These are phyloP conservation scores for Oriolus oriolus DNA, from an alignment of 2,113 vertebrate genomes.

Conservation along the genomic window DNA sequence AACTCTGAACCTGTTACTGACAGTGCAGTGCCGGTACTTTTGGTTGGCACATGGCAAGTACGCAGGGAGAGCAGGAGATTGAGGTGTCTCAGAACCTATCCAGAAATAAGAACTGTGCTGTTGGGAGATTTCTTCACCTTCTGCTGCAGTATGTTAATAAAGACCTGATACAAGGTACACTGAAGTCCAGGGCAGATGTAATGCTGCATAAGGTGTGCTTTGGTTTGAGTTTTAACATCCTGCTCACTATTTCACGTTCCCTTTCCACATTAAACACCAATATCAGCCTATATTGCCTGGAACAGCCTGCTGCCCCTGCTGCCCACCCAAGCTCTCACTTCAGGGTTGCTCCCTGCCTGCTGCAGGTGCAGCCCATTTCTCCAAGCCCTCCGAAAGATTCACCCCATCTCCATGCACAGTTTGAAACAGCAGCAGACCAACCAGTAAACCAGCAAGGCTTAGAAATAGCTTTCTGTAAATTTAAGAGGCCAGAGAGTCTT, in stretches of 20 bases:
- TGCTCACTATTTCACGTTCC: rapidly evolving
- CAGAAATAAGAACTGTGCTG: background rate
- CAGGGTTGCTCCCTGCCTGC: background rate
- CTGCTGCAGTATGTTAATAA: background rate
- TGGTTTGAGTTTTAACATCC: background rate
- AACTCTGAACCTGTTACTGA: background rate
- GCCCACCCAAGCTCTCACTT: rapidly evolving
- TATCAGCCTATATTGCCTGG: background rate
- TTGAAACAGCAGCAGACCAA: background rate
- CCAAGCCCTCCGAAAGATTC: background rate
- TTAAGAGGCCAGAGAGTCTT: background rate
- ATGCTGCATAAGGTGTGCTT: background rate
- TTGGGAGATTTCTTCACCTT: background rate
- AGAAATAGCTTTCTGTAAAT: background rate
- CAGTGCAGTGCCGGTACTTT: background rate
- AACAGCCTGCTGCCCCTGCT: background rate
- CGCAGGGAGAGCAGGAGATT: background rate
- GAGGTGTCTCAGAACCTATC: background rate
- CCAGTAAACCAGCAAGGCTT: background rate
- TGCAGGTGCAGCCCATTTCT: background rate
- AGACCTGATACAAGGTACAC: background rate
- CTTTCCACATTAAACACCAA: background rate
- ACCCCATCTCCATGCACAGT: background rate
- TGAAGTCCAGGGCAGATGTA: background rate
- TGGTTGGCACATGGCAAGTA: background rate